Evolutionary conservation across 2,797 vertebrate species (phyloP).

Genomic region (Florisuga fusca): DNA sequence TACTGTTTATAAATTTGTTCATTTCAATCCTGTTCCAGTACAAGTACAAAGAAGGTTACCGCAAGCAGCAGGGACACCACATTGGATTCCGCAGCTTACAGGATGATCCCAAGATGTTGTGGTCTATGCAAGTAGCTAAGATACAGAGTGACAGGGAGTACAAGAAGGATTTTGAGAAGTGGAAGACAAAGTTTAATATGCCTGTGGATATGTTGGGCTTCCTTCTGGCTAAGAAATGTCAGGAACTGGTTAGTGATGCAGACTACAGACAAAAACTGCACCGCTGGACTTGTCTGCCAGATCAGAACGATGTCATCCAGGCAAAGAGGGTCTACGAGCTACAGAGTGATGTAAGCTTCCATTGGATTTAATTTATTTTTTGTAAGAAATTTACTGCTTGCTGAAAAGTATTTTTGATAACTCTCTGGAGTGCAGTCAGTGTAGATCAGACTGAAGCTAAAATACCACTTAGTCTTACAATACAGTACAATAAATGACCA

Average conservation of each 20-base stretch:
- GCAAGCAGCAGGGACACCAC: slow-evolving; percentile 91
- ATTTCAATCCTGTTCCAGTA: slow-evolving; percentile 79
- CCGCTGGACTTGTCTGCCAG: slow-evolving; percentile 88
- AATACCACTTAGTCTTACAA: not conserved
- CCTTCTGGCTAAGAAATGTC: slow-evolving; percentile 85
- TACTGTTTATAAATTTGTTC: not conserved
- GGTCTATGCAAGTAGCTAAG: slow-evolving; percentile 92
- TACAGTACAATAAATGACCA: not conserved
- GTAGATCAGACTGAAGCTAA: not conserved
- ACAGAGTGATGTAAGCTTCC: slow-evolving; percentile 86
- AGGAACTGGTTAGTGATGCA: slow-evolving; percentile 85
- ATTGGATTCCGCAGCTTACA: slow-evolving; percentile 89
- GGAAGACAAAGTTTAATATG: slow-evolving; percentile 90
- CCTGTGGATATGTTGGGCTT: slow-evolving; percentile 94
- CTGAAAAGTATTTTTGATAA: not conserved
- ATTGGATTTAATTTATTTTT: not conserved
- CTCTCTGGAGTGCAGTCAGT: not conserved
- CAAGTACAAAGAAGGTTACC: slow-evolving; percentile 92
- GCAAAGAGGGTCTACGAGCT: slow-evolving; percentile 85
- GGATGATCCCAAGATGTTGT: slow-evolving; percentile 93
- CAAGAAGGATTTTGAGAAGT: slow-evolving; percentile 92
- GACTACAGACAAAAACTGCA: slow-evolving; percentile 84
- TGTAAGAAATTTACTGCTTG: not conserved
- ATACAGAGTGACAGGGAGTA: slow-evolving; percentile 94
- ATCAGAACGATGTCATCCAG: slow-evolving; percentile 86